Base-by-base conservation (phyloP, 2,113 vertebrate genomes). In the Anolis sagrei region DNA sequence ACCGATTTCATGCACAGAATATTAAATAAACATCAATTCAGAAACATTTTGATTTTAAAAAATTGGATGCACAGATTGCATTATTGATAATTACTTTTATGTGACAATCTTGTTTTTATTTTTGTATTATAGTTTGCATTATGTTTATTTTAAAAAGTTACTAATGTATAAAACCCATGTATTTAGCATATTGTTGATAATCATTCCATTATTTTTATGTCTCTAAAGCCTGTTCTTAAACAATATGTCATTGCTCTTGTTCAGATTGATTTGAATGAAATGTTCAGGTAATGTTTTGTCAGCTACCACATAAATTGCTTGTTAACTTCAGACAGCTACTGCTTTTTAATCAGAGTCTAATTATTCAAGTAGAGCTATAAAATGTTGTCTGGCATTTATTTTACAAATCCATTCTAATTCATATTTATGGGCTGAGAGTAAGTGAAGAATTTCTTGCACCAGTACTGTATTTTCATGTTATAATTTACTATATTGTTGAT, bases 241-340 rank as follows among this genome's bases (percentile, higher is more conserved):
- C 51, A 79, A 25, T 32, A 27, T 58, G 19, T 27, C 34, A 48
- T 79, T 79, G 76, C 76, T 72, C 25, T 85, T 72, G 23, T 72
- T 79, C 68, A 85, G 18, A 36, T 61, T 85, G 49, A 77, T 62
- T 70, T 79, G 76, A 85, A 85, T 85, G 83, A 85, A 85, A 79
- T 72, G 34, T 85, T 85, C 51, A 79, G 66, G n/a, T 76, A 76
- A 85, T 73, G 27, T 85, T 85, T 85, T 79, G 83, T 44, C 68
- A 79, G 76, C 18, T 61, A 85, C 70, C 58, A 27, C 49, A 70
- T n/a, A 85, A 72, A 58, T 72, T 85, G 34, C 68, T 85, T 32
- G n/a, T 85, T 58, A 85, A 79, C 66, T 78, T n/a, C 16, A 78
- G 83, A 78, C 64, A 85, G 75, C 5, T 75, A 44, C 8, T 83